These are phyloP conservation scores for Patiria pectinifera DNA, from an alignment of 53 echinoderm and acorn worm genomes.

Conservation along the genomic window DNA sequence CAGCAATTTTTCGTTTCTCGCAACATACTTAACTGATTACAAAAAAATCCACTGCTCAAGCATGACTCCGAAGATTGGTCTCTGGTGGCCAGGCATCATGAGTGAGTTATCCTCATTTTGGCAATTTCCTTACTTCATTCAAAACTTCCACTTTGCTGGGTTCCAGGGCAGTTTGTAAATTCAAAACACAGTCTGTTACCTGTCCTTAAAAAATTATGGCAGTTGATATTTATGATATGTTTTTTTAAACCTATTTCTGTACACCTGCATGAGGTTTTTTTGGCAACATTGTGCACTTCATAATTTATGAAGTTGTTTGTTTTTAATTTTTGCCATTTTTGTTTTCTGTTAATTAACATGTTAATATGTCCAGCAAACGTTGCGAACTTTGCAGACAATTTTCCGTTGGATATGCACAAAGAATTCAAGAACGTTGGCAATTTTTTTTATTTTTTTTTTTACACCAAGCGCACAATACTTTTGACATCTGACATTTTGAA, in stretches of 20 bases:
- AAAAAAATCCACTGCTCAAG: background rate
- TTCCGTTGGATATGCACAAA: too few species aligned
- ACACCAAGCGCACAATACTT: too few species aligned
- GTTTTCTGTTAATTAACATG: too few species aligned
- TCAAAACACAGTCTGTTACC: background rate
- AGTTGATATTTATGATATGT: background rate
- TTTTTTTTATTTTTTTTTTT: too few species aligned
- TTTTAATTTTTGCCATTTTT: background rate
- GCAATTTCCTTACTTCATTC: background rate
- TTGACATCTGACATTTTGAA: too few species aligned
- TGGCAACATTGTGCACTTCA: background rate
- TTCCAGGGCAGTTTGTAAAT: background rate
- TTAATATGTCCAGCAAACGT: too few species aligned
- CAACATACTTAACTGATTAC: too few species aligned
- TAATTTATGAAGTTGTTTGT: background rate
- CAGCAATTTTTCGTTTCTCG: too few species aligned
- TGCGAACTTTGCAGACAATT: too few species aligned
- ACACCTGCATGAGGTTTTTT: background rate
- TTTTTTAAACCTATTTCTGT: background rate
- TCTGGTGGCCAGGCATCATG: background rate
- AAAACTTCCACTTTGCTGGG: background rate
- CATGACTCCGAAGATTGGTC: background rate
- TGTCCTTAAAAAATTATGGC: background rate
- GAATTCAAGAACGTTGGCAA: too few species aligned
- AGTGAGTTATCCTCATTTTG: constrained; percentile 10